These are phyloP conservation scores for Polymixis flavicincta DNA, from an alignment of 2,888 invertebrate genomes.

Conservation along the genomic window DNA sequence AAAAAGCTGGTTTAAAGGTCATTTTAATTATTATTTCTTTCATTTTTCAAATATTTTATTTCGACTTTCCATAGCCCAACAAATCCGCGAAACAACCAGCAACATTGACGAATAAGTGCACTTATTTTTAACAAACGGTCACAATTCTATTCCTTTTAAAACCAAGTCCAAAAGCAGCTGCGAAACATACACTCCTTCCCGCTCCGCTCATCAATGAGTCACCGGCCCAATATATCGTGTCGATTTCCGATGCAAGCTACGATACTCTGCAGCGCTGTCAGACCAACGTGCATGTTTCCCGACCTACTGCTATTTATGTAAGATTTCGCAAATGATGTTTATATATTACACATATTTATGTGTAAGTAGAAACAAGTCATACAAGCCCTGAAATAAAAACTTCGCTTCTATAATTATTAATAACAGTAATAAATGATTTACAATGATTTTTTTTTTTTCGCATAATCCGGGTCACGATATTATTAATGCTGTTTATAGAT, in stretches of 20 bases:
- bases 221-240: slow-evolving; percentile 61
- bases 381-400: not conserved
- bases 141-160: not conserved
- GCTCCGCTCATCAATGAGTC: slow-evolving; percentile 60
- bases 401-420: not conserved
- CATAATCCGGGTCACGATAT: no score
- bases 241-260: slow-evolving; percentile 62
- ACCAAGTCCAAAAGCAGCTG: not conserved
- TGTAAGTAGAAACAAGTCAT: not conserved
- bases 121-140: not conserved
- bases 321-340: slow-evolving; percentile 32
- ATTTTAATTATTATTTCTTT: no score
- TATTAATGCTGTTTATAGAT: no score
- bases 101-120: not conserved
- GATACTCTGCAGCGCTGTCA: slow-evolving; percentile 54
- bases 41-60: no score
- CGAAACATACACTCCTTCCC: slow-evolving; percentile 5
- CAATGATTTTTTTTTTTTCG: no score
- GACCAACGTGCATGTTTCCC: slow-evolving; percentile 44
- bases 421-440: not conserved
- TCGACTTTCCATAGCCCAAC: not conserved
- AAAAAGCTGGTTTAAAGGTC: not conserved
- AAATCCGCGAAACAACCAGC: not conserved
- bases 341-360: not conserved
- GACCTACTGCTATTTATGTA: slow-evolving; percentile 40